Evolutionary conservation across 2,113 vertebrate species (phyloP), one percentile per base, ranked within the genome.

Genomic region (Hyperoodon ampullatus): DNA sequence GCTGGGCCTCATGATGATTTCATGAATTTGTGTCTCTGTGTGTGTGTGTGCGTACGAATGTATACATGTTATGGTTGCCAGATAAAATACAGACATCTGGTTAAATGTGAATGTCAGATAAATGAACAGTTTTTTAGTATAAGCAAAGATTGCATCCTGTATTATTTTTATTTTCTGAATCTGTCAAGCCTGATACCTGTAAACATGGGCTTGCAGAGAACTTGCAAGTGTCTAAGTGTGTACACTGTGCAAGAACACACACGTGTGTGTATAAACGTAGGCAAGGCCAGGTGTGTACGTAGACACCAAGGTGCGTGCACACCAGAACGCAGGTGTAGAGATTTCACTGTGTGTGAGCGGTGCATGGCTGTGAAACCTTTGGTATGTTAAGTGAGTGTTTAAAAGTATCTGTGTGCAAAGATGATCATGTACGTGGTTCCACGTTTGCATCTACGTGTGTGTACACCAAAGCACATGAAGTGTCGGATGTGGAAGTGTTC

Each of bases 301-400:
- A 15, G 2, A n/a, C 23, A 6, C 1, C 0, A 5, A 26, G 28
- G 23, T 14, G 3, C 1, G 0, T 1, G 26, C 14, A 16, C 39
- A 9, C 8, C n/a, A 21, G 86, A 75, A 55, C 1, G 18, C 85
- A 28, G 19, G 39, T 30, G 35, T 63, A 33, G 10, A 28, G 47
- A 30, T 2, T 66, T n/a, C 53, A 0, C 47, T 23, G n/a, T 8
- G 26, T 23, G 6, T 23, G 71, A 93, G 63, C 3, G 3, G 21
- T 4, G 33, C 1, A 5, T 2, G 8, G 2, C 7, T 24, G 13
- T 24, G 42, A 44, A 3, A 50, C 8, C 6, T 14, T 58, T 42
- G 15, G 30, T 23, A 26, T 3, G 10, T 26, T 21, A n/a, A 21
- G 18, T 30, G 3, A 58, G 5, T 15, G 18, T 2, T 12, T 47